Percentiles rank a stretch among this genome's conserved stretches.
Conservation (phyloP, 35 echinoderm and acorn worm genomes). For the Lytechinus pictus region DNA sequence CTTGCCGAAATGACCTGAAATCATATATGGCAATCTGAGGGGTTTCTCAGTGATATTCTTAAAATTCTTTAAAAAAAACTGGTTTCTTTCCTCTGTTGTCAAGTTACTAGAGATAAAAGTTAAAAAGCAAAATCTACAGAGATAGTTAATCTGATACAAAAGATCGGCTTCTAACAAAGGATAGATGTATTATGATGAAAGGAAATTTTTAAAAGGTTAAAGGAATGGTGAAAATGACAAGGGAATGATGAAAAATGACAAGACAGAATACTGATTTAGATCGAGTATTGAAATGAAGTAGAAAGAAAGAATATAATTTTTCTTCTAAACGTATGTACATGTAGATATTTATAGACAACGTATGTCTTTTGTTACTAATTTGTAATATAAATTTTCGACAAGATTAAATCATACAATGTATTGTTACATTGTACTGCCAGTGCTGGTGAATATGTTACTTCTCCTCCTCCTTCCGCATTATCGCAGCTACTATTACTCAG, state of each 20-base stretch:
- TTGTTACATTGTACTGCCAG: neutral
- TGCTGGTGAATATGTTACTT: neutral
- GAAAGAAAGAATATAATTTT: neutral
- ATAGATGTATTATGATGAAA: neutral
- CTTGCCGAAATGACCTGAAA: slow-evolving; percentile 6
- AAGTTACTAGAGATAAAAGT: neutral
- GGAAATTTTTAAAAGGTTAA: neutral
- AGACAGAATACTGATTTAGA: neutral
- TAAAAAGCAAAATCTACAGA: neutral
- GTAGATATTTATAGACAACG: neutral
- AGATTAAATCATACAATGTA: neutral
- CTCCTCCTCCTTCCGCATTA: neutral
- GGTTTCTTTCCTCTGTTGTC: neutral
- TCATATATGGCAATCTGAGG: slow-evolving; percentile 18
- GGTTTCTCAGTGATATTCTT: neutral
- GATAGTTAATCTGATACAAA: neutral
- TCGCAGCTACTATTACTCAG: too few relatives aligned
- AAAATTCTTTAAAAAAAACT: neutral
- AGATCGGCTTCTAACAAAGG: neutral
- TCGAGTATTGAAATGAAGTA: neutral
- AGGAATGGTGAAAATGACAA: neutral
- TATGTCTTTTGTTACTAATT: too few relatives aligned
- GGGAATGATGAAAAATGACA: neutral
- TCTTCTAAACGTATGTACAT: neutral
- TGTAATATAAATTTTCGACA: neutral